Evolutionary conservation across 2,113 vertebrate genomes (phyloP), one percentile per base, ranked within the genome.

Genomic region (Catharus minimus): DNA sequence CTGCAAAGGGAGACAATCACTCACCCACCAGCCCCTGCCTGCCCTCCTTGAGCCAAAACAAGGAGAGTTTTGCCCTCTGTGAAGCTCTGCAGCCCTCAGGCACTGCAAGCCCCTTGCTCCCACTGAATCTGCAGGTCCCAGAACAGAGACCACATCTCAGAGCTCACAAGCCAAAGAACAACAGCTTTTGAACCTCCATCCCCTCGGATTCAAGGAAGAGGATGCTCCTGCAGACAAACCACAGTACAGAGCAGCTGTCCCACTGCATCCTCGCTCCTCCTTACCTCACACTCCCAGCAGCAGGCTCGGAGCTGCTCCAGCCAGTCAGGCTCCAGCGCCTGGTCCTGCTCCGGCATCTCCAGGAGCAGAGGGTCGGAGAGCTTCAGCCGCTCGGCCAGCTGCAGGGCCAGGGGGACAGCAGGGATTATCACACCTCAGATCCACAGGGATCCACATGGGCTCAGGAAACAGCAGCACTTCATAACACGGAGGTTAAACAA

Each of bases 341-440:
- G 65, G 56, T 96, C 91, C 58, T 94, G 67, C 2, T 85, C 94
- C 0, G 82, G 96, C n/a, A 96, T 89, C 38, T 98, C 98, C 69
- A 97, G 88, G 69, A 98, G 91, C 93, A 98, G 90, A 3, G 98
- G 97, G 75, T 99, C 99, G 0, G 96, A 97, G 88, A 98, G 93
- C 95, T 98, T 98, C 95, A 99, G 97, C 64, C 97, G 91, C 72
- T 99, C 98, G 0, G 98, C 97, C 28, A 99, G 91, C 99, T 99
- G 96, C 30, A 7, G 83, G 61, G 44, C 3, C 73, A 58, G 46
- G 67, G 33, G n/a, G 52, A 41, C 38, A 90, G 21, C 2, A 0
- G 56, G 33, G 39, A 11, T 47, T 1, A 0, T 10, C n/a, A 53
- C 20, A 1, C 8, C 32, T 8, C 39, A 13, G 13, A 50, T 20